phyloP scores from a whole-genome alignment of 1,140 invertebrate genomes.

The Drosophila melanogaster region DNA sequence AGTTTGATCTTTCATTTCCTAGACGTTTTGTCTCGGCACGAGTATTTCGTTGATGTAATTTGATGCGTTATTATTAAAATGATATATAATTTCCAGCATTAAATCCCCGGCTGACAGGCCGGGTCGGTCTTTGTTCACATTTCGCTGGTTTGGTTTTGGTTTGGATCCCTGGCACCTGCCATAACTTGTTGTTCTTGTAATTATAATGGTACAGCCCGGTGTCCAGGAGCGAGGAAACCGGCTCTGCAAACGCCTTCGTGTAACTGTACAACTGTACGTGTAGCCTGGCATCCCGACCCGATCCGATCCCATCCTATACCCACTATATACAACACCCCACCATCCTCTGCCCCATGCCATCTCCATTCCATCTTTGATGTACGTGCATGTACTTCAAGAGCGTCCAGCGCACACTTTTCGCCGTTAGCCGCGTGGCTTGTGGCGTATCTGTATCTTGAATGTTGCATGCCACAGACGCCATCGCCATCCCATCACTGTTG shows the following conservation, averaged over 20 bases:
- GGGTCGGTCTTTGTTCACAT: conserved; percentile 55
- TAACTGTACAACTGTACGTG: conserved; percentile 52
- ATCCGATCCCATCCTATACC: not conserved
- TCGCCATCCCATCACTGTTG: conserved; percentile 49
- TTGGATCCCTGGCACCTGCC: conserved; percentile 58
- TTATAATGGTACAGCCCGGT: conserved; percentile 53
- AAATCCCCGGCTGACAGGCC: conserved; percentile 30
- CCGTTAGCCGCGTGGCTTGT: conserved; percentile 71
- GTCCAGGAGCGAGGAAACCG: conserved; percentile 59
- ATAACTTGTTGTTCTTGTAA: conserved; percentile 69
- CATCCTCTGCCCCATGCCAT: conserved; percentile 11
- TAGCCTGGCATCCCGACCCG: conserved; percentile 22
- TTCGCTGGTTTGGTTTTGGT: conserved; percentile 21
- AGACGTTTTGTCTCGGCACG: conserved; percentile 21
- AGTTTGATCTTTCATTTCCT: conserved; percentile 50
- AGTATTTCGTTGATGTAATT: conserved; percentile 60
- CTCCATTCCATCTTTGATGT: conserved; percentile 40
- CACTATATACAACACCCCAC: not conserved
- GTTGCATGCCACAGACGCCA: conserved; percentile 61
- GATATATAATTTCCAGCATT: conserved; percentile 76
- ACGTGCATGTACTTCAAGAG: conserved; percentile 45
- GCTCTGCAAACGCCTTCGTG: conserved; percentile 50
- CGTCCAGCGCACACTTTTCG: conserved; percentile 63
- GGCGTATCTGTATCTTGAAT: conserved; percentile 75
- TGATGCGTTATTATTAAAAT: conserved; percentile 79